These are phyloP conservation scores for Mormyrops attenuatus DNA, from an alignment of 2,797 vertebrate genomes.

Conservation along the genomic window DNA sequence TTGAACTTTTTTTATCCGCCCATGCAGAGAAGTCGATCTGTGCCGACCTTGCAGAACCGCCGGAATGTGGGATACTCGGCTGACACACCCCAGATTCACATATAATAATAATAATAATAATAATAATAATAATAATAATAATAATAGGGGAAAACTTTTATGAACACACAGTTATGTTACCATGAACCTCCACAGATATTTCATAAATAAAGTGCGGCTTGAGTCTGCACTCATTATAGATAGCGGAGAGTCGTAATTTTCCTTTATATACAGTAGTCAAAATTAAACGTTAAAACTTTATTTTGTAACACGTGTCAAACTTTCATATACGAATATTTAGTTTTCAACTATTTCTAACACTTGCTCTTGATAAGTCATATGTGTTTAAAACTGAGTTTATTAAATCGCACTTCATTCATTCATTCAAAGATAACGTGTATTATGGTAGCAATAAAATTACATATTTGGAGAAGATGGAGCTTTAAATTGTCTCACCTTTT, in stretches of 20 bases:
- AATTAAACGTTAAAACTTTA: not conserved
- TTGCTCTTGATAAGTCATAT: not conserved
- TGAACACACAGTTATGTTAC: not conserved
- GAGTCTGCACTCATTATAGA: not conserved
- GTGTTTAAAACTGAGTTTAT: not conserved
- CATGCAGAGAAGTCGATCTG: not conserved
- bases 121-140: not conserved
- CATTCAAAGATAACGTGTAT: not conserved
- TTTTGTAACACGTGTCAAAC: not conserved
- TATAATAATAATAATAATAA: not conserved
- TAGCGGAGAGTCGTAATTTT: not conserved
- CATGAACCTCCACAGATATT: not conserved
- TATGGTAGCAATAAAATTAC: not conserved
- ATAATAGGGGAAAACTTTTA: not conserved
- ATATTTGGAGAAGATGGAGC: not conserved
- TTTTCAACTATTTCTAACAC: not conserved
- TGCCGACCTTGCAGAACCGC: not conserved
- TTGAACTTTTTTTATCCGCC: not conserved
- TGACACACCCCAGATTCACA: not conserved
- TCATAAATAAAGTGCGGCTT: not conserved
- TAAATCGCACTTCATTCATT: not conserved
- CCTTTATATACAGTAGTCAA: not conserved
- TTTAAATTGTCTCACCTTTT: conserved; percentile 1
- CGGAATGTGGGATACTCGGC: not conserved
- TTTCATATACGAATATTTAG: not conserved